Percentiles rank a stretch among this genome's conserved stretches.
Conservation (phyloP, 1,140 invertebrate species). For the Saccostrea cuccullata region DNA sequence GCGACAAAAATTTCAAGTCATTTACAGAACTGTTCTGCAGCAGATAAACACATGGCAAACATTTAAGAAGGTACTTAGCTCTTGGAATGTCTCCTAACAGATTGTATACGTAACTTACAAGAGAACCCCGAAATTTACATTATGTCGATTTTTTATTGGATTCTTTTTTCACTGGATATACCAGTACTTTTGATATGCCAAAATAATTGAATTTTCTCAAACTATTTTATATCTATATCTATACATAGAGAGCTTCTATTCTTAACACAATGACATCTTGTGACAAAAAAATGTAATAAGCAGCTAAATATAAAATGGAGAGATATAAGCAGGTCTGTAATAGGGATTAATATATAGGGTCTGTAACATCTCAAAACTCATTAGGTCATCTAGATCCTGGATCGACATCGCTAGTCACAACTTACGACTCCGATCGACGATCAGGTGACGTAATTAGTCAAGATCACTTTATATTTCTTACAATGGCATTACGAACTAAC, state of each 20-base stretch:
- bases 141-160: neutral
- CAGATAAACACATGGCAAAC: neutral
- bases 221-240: too few relatives aligned
- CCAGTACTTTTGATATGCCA: too few relatives aligned
- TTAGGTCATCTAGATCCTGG: conserved; percentile 8
- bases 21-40: neutral
- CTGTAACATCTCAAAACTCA: conserved; percentile 12
- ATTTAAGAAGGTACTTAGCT: neutral
- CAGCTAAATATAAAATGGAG: conserved; percentile 1
- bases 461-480: conserved; percentile 27
- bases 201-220: too few relatives aligned
- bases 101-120: neutral
- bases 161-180: too few relatives aligned
- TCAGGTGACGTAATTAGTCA: conserved; percentile 6
- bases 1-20: neutral
- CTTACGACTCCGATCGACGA: neutral
- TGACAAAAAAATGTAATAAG: conserved; percentile 18
- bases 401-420: neutral
- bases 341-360: neutral
- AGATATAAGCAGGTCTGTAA: neutral
- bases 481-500: neutral
- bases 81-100: neutral
- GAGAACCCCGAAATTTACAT: neutral
- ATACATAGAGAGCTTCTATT: neutral
- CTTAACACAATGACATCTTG: neutral